Evolutionary conservation across 2,888 invertebrate genomes (phyloP).

Genomic region (Bellardia bayeri): DNA sequence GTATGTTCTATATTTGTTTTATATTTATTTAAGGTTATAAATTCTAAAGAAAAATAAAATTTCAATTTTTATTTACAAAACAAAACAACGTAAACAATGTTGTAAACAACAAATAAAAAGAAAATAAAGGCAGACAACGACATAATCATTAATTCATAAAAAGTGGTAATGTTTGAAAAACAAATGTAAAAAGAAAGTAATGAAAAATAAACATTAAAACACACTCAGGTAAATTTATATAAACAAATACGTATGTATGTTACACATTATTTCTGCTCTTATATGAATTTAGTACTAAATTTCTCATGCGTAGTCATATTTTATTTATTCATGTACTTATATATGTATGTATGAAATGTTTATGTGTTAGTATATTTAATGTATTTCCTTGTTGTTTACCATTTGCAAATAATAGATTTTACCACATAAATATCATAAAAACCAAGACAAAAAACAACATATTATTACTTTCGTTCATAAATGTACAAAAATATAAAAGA

Average conservation of each 20-base stretch:
- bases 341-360: neutral
- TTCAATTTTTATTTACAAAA: constrained; percentile 14
- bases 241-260: too few species aligned
- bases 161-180: constrained; percentile 33
- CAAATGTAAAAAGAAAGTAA: neutral
- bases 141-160: constrained; percentile 63
- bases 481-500: neutral
- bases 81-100: constrained; percentile 2
- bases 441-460: constrained; percentile 3
- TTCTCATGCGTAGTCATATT: too few species aligned
- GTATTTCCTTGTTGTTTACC: neutral
- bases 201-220: neutral
- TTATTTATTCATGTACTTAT: neutral
- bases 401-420: constrained; percentile 21
- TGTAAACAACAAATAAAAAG: constrained; percentile 32
- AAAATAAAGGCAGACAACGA: neutral
- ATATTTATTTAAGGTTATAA: constrained; percentile 34
- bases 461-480: constrained; percentile 21
- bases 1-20: constrained; percentile 14
- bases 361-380: neutral
- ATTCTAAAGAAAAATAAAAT: constrained; percentile 30
- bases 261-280: too few species aligned
- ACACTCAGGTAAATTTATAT: neutral
- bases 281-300: too few species aligned
- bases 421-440: constrained; percentile 37